phyloP scores from a whole-genome alignment of 1,140 invertebrate genomes.

The Euura saliciscinereae region DNA sequence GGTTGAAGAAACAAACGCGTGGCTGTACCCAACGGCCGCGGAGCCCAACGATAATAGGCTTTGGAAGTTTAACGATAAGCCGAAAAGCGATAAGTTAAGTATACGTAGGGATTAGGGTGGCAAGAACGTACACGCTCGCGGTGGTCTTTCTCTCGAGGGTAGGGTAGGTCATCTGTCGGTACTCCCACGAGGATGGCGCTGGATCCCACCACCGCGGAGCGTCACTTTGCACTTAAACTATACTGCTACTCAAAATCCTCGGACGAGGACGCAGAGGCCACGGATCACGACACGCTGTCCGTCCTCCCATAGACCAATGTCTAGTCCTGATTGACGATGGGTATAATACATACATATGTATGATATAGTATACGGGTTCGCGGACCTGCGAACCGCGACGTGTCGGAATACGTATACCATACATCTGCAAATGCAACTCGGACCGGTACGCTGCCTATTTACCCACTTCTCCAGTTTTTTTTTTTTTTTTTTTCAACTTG shows the following conservation, averaged over 20 bases:
- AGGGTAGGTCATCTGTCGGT: slow-evolving; percentile 41
- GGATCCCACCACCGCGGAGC: slow-evolving; percentile 40
- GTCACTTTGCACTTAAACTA: slow-evolving; percentile 45
- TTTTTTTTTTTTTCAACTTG: neutral
- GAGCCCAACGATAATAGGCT: no score
- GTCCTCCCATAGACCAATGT: neutral
- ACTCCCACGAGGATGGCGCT: slow-evolving; percentile 48
- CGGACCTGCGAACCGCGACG: no score
- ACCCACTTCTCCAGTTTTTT: neutral
- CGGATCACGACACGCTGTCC: neutral
- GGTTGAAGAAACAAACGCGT: no score
- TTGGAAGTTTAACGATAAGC: slow-evolving; percentile 33
- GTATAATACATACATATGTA: neutral
- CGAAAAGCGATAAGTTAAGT: slow-evolving; percentile 56
- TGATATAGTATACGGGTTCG: slow-evolving; percentile 30
- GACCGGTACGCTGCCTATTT: neutral
- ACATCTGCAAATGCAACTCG: no score
- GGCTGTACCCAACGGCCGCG: no score
- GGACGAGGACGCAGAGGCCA: neutral
- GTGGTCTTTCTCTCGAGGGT: slow-evolving; percentile 10
- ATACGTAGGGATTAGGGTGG: slow-evolving; percentile 37
- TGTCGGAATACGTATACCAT: no score
- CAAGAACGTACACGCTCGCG: neutral
- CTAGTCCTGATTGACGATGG: neutral
- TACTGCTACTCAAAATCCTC: neutral